These are phyloP conservation scores for Ptiloglossa arizonensis DNA, from an alignment of 1,140 invertebrate genomes.

Conservation along the genomic window DNA sequence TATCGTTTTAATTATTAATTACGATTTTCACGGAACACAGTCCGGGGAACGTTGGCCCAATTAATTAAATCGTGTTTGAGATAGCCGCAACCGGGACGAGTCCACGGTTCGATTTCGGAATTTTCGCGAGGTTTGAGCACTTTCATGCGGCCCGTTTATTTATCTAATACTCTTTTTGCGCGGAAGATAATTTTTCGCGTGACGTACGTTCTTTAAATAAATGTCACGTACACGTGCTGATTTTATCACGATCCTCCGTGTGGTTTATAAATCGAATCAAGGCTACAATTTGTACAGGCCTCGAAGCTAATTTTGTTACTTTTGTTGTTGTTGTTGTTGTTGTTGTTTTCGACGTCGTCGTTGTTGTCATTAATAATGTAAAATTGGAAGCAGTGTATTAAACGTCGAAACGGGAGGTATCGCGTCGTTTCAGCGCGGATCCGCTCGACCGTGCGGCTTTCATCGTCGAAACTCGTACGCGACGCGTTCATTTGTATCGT, in stretches of 20 bases:
- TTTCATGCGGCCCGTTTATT: background rate
- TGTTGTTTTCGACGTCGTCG: no score
- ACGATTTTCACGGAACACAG: no score
- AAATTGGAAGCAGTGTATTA: conserved; percentile 44
- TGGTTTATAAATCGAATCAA: conserved; percentile 9
- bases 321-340: background rate
- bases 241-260: conserved; percentile 1
- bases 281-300: no score
- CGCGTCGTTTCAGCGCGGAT: background rate
- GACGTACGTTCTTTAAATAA: conserved; percentile 11
- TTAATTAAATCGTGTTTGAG: no score
- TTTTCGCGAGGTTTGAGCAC: no score
- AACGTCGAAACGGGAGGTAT: background rate
- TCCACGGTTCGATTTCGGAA: no score
- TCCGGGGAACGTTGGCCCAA: no score
- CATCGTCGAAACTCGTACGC: conserved; percentile 22
- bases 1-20: no score
- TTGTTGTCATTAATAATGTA: conserved; percentile 36
- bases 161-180: background rate
- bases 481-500: conserved; percentile 32
- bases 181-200: conserved; percentile 18
- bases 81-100: no score
- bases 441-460: conserved; percentile 24
- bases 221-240: conserved; percentile 37
- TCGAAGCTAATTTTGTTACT: background rate